phyloP scores from a whole-genome alignment of 1,140 invertebrate genomes.

The Cherax quadricarinatus region DNA sequence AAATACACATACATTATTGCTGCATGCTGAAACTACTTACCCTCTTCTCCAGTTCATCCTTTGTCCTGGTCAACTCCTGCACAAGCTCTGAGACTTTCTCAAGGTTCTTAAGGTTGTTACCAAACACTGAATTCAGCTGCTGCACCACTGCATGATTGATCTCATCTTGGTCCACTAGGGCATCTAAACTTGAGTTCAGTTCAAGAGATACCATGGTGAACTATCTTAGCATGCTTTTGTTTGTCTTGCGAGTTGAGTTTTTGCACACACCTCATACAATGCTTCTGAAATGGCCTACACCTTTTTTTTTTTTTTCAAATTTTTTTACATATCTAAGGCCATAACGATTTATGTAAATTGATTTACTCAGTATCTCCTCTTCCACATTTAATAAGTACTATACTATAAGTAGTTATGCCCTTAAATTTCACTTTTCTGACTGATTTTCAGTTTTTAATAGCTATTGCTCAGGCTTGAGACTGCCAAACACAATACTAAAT shows the following conservation, averaged over 20 bases:
- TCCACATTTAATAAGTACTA: too few species aligned
- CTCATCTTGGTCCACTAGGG: conserved; percentile 72
- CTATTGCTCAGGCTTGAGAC: background rate
- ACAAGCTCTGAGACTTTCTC: conserved; percentile 76
- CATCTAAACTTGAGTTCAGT: conserved; percentile 17
- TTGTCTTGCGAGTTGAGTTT: too few species aligned
- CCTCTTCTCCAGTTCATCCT: conserved; percentile 79
- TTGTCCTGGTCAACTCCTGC: conserved; percentile 76
- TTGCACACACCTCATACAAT: background rate
- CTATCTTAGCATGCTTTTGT: background rate
- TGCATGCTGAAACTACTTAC: conserved; percentile 75
- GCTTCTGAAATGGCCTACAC: background rate
- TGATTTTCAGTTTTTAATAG: background rate
- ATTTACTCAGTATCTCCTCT: too few species aligned
- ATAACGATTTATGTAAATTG: background rate
- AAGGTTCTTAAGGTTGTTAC: conserved; percentile 78
- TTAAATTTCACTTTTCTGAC: background rate
- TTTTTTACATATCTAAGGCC: background rate
- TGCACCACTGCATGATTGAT: conserved; percentile 77
- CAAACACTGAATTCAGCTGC: conserved; percentile 79
- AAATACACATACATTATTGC: too few species aligned
- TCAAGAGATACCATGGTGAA: conserved; percentile 1
- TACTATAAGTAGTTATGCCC: background rate
- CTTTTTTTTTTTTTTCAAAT: background rate
- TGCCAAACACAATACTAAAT: conserved; percentile 55